A percentile compares a stretch with the other conserved stretches of the same genome.
These are phyloP conservation scores for Myotis planiceps DNA, from an alignment of 2,797 vertebrate genomes.

Conservation along the genomic window DNA sequence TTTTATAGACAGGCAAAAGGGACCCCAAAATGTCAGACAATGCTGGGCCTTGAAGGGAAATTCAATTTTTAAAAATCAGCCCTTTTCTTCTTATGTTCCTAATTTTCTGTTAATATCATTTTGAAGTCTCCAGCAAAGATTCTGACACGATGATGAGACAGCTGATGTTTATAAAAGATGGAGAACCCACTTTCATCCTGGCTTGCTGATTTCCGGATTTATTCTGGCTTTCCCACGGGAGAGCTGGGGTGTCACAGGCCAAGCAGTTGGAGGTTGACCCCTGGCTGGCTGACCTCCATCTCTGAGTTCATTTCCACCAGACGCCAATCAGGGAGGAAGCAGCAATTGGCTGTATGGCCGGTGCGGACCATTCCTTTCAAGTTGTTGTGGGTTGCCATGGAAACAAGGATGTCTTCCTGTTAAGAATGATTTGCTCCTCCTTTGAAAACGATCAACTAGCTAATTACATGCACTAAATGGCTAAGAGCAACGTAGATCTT, in stretches of 20 bases:
- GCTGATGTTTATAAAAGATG: conserved; percentile 63
- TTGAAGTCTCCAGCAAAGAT: conserved; percentile 56
- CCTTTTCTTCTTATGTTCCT: conserved; percentile 66
- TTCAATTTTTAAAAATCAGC: conserved; percentile 45
- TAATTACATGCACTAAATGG: not conserved
- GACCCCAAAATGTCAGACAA: conserved; percentile 42
- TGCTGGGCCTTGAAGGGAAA: conserved; percentile 54
- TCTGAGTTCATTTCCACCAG: not conserved
- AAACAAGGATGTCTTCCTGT: conserved; percentile 68
- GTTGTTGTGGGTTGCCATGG: conserved; percentile 77
- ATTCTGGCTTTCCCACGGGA: not conserved
- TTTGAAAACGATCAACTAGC: not conserved
- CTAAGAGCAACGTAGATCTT: not conserved
- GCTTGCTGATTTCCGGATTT: not conserved
- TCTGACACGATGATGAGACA: not conserved
- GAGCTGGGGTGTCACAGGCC: not conserved
- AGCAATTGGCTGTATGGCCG: not conserved
- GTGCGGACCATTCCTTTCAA: not conserved
- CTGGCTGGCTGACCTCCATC: not conserved
- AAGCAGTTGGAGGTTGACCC: not conserved
- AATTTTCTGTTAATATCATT: conserved; percentile 44
- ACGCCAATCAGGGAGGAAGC: rapidly evolving
- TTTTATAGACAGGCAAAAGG: conserved; percentile 46
- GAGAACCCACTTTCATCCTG: not conserved
- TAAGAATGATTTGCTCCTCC: not conserved